These are phyloP conservation scores for Rousettus madagascariensis DNA, from an alignment of 2,797 vertebrate genomes.

Conservation along the genomic window DNA sequence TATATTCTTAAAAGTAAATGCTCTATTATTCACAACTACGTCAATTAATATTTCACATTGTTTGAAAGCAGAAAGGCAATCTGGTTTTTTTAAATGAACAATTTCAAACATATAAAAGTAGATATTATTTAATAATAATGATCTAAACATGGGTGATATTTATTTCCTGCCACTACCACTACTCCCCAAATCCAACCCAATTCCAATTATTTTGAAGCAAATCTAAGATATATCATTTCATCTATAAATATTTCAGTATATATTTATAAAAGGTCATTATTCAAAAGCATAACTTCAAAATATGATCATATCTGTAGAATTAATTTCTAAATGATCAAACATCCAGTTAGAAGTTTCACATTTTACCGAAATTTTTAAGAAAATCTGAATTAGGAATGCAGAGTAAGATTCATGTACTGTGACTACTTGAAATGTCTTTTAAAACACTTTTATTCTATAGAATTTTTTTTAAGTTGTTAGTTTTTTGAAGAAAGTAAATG, in stretches of 20 bases:
- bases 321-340: conserved; percentile 34
- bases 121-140: neutral
- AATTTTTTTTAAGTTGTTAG: neutral
- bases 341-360: neutral
- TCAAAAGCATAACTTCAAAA: conserved; percentile 15
- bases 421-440: conserved; percentile 2
- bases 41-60: neutral
- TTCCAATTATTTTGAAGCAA: conserved; percentile 1
- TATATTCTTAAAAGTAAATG: conserved; percentile 35
- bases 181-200: neutral
- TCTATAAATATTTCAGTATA: neutral
- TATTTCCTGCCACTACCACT: neutral
- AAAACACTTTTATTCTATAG: neutral
- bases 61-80: conserved; percentile 46
- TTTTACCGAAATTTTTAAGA: conserved; percentile 36
- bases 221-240: conserved; percentile 18
- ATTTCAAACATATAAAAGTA: conserved; percentile 11
- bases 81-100: conserved; percentile 27
- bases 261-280: neutral
- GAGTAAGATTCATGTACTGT: neutral
- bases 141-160: neutral
- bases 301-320: neutral
- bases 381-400: conserved; percentile 25
- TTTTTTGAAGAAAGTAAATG: neutral
- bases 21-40: neutral